A percentile compares a stretch with the other conserved stretches of the same genome.
Evolutionary conservation across 2,797 vertebrate genomes (phyloP).

Genomic region (Hippopotamyrus pictus): DNA sequence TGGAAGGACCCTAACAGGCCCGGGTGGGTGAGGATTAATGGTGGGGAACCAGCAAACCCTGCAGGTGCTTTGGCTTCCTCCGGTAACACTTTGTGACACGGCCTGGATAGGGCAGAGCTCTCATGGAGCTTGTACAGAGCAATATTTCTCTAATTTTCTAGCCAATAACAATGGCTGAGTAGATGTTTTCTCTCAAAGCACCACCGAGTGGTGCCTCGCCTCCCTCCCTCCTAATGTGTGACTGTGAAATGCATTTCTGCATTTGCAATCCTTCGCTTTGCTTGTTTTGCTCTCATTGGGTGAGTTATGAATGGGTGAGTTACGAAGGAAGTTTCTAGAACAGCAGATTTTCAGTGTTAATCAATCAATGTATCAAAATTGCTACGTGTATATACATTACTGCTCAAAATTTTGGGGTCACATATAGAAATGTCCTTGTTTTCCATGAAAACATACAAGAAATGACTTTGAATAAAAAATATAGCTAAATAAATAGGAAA

Average conservation of each 20-base stretch:
- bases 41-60: slow-evolving; percentile 21
- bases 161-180: slow-evolving; percentile 7
- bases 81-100: slow-evolving; percentile 21
- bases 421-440: too few species aligned
- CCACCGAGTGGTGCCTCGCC: neutral
- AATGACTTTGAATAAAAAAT: too few species aligned
- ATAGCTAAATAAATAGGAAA: too few species aligned
- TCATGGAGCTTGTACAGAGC: neutral
- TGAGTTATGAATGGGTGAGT: neutral
- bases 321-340: slow-evolving; percentile 18
- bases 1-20: slow-evolving; percentile 39
- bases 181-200: slow-evolving; percentile 31
- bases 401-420: too few species aligned
- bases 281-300: slow-evolving; percentile 15
- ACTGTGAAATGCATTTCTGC: neutral
- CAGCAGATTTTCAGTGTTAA: slow-evolving; percentile 20
- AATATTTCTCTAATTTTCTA: neutral
- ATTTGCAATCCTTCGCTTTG: neutral
- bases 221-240: neutral
- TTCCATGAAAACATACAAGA: too few species aligned
- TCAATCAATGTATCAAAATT: slow-evolving; percentile 21
- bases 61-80: slow-evolving; percentile 46
- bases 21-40: slow-evolving; percentile 38
- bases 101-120: neutral
- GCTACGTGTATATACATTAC: neutral